phyloP scores from a whole-genome alignment of 2,888 invertebrate species.

The Notodonta dromedarius region DNA sequence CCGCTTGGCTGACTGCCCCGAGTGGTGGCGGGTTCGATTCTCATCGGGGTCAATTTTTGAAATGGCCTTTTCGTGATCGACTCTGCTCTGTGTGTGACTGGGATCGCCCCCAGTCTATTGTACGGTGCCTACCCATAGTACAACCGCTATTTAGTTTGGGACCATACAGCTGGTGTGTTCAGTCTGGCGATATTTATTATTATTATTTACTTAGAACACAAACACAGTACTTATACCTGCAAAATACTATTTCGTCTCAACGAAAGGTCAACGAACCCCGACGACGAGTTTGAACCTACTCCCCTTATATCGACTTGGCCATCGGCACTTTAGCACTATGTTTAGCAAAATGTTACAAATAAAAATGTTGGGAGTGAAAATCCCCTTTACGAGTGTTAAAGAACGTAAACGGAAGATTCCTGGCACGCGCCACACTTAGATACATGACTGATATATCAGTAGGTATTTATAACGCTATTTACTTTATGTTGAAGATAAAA shows the following conservation, averaged over 20 bases:
- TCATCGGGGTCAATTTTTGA: too few relatives aligned
- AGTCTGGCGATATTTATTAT: too few relatives aligned
- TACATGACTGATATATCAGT: background rate
- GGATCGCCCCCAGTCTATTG: too few relatives aligned
- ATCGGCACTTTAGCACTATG: background rate
- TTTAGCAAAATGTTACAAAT: background rate
- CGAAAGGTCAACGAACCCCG: background rate
- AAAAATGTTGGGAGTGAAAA: background rate
- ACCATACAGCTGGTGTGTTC: too few relatives aligned
- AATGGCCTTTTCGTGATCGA: too few relatives aligned
- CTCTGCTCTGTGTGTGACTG: too few relatives aligned
- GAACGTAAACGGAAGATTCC: background rate
- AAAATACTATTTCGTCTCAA: background rate
- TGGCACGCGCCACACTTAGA: background rate
- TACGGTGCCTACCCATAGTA: too few relatives aligned
- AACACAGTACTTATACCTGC: too few relatives aligned
- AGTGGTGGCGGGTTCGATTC: too few relatives aligned
- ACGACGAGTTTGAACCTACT: background rate
- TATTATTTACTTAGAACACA: too few relatives aligned
- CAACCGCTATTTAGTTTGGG: too few relatives aligned
- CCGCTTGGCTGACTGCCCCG: too few relatives aligned
- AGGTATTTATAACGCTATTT: background rate
- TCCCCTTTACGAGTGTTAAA: background rate
- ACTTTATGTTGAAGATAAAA: background rate
- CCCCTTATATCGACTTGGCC: background rate